Percentiles rank a stretch among this genome's conserved stretches.
Conservation (phyloP, 2,888 invertebrate species). For the Aelia acuminata region DNA sequence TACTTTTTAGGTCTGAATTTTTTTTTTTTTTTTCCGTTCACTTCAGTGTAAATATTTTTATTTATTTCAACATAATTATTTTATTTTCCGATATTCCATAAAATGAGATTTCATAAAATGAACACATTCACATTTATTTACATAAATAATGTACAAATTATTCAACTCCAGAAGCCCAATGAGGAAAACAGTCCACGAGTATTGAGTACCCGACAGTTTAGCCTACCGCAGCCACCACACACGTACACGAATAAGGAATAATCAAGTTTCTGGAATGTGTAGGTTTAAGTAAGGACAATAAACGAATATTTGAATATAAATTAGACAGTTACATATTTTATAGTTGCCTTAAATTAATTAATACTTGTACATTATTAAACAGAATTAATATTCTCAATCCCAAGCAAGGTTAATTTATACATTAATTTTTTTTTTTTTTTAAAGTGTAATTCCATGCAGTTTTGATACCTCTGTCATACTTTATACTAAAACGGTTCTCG, state of each 20-base stretch:
- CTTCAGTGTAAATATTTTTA: too few relatives aligned
- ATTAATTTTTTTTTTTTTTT: neutral
- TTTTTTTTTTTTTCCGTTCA: too few relatives aligned
- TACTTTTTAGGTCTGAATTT: too few relatives aligned
- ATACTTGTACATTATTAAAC: neutral
- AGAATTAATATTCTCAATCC: neutral
- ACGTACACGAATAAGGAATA: neutral
- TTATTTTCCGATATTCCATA: too few relatives aligned
- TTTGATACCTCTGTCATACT: neutral
- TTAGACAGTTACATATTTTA: neutral
- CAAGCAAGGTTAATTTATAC: neutral
- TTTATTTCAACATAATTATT: too few relatives aligned
- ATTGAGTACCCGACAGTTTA: too few relatives aligned
- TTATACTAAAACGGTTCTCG: neutral
- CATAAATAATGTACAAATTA: too few relatives aligned
- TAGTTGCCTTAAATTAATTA: neutral
- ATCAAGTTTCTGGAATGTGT: neutral
- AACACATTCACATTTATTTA: too few relatives aligned
- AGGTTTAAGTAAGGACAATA: neutral
- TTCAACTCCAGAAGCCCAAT: too few relatives aligned
- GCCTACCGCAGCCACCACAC: neutral
- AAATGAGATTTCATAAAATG: too few relatives aligned
- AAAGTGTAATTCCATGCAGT: neutral
- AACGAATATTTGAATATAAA: neutral
- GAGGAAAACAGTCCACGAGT: too few relatives aligned